Evolutionary conservation across 2,888 invertebrate genomes (phyloP), one percentile per base, ranked within the genome.

Genomic region (Pseudococcus viburni): DNA sequence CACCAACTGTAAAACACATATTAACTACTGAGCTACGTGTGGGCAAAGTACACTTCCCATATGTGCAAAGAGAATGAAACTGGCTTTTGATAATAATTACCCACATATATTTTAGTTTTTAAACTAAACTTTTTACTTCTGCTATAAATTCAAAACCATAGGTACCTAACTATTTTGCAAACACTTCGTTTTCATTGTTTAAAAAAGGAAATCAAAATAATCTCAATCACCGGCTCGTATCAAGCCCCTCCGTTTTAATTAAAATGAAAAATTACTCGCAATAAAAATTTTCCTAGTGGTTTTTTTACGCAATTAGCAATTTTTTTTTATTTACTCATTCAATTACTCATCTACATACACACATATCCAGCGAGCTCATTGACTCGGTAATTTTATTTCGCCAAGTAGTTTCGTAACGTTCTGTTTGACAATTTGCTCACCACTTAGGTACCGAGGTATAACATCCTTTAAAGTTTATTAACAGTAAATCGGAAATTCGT

Each of bases 401-500:
- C 39, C 6, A 39, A 3, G 39, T 39, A 39, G 3, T 48, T 51
- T 51, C 48, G 15, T 12, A 15, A 15, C 11, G 15, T 17, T n/a
- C 7, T 4, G 6, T 59, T 59, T 51, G 15, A 15, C 48, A 83
- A n/a, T 83, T 83, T 83, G 19, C 19, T 46, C 19, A 83, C 80
- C 46, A 83, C 80, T 64, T n/a, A 59, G 15, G n/a, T 12, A 33
- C 26, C 26, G 1, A 19, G 15, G 42, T 42, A 42, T 9, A 42
- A 42, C 42, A 42, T 42, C 42, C 42, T 8, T 46, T 42, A 11
- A 33, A 42, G 42, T 83, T 46, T 83, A 83, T 46, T 19, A 17
- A 83, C 33, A 19, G 80, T 11, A 83, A 46, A 83, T 39, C 19
- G 12, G 11, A 46, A 83, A 46, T 83, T n/a, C 80, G 46, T 46